Conservation (phyloP, 23 tunicate genomes). For the Botrylloides violaceus region DNA sequence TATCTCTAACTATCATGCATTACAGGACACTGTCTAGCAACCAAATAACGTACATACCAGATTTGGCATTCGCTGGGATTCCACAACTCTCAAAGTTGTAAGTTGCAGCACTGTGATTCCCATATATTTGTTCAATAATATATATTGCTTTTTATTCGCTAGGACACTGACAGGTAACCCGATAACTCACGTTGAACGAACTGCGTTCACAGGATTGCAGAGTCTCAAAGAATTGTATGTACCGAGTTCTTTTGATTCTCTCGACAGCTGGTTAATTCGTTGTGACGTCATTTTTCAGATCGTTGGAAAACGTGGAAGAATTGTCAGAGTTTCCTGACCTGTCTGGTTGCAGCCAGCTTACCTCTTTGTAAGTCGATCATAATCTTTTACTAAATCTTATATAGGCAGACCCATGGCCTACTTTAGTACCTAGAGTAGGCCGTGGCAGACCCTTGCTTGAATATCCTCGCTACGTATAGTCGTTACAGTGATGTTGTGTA, state of each 20-base stretch:
- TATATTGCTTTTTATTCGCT: not conserved
- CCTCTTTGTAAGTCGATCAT: constrained; percentile 71
- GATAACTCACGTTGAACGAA: constrained; percentile 36
- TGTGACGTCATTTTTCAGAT: constrained; percentile 19
- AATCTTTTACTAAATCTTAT: no score
- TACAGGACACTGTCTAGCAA: not conserved
- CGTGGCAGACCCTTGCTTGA: no score
- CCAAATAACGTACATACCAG: constrained; percentile 17
- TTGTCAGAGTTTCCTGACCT: constrained; percentile 63
- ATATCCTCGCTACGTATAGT: no score
- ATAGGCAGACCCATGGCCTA: no score
- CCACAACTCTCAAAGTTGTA: constrained; percentile 4
- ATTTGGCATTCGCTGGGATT: constrained; percentile 42
- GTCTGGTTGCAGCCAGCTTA: constrained; percentile 35
- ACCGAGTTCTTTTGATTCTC: not conserved
- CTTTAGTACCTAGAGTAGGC: no score
- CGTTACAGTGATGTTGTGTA: no score
- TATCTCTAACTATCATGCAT: not conserved
- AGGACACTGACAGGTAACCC: constrained; percentile 32
- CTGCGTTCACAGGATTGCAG: constrained; percentile 49
- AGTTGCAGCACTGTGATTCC: not conserved
- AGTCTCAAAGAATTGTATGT: constrained; percentile 46
- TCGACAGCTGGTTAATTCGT: not conserved
- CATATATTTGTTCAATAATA: not conserved
- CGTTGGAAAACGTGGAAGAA: constrained; percentile 30